Conservation (phyloP, 2,797 vertebrate genomes). For the Odontamblyopus rebecca region DNA sequence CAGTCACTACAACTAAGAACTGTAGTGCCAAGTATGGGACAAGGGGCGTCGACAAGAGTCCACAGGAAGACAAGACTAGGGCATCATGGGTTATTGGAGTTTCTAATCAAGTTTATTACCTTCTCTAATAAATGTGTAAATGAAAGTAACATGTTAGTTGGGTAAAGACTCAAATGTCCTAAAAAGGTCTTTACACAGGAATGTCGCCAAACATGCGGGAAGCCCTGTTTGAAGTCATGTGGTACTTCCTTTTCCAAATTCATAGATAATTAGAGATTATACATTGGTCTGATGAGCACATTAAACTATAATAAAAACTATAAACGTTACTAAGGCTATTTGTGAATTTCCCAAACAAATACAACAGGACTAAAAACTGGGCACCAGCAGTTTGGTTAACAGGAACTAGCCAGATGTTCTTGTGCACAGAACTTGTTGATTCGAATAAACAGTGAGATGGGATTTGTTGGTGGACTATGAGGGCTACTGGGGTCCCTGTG, state of each 20-base stretch:
- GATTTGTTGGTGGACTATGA: neutral
- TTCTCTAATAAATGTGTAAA: neutral
- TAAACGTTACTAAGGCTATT: too few species aligned
- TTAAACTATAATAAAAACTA: too few species aligned
- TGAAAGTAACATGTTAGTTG: neutral
- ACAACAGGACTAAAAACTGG: neutral
- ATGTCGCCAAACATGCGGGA: neutral
- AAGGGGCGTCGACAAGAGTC: slow-evolving; percentile 6
- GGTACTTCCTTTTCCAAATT: neutral
- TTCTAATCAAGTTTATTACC: neutral
- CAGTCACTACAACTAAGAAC: slow-evolving; percentile 30
- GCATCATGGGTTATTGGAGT: neutral
- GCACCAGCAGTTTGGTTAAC: neutral
- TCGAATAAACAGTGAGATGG: neutral
- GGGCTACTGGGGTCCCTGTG: neutral
- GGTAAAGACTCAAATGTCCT: neutral
- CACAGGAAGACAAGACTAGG: slow-evolving; percentile 4
- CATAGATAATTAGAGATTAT: neutral
- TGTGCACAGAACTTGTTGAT: neutral
- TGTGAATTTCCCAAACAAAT: neutral
- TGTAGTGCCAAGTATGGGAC: slow-evolving; percentile 35
- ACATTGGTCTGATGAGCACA: neutral
- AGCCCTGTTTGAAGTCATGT: neutral
- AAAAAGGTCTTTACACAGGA: neutral
- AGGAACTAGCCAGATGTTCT: neutral